Evolutionary conservation across 2,888 invertebrate species (phyloP), one percentile per base, ranked within the genome.

Genomic region (Caenorhabditis virilis): DNA sequence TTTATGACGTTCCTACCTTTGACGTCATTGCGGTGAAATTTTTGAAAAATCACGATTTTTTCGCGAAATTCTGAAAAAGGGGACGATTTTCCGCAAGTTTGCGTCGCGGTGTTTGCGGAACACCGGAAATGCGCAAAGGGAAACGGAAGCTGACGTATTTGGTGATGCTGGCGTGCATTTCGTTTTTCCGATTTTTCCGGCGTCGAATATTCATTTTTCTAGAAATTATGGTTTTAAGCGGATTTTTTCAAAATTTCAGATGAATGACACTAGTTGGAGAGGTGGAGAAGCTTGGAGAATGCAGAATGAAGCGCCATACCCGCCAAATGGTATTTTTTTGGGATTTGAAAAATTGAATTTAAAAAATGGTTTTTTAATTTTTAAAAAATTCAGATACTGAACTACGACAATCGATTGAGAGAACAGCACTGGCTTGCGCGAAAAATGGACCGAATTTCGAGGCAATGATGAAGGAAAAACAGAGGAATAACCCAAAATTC

Each of bases 371-470:
- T 7, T n/a, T 13, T 36, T 9, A 13, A 13, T 36, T 36, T 36
- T 36, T 36, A n/a, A 36, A 36, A 13, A 36, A n/a, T 83, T 35
- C 69, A 85, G 95, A 95, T 88, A 90, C 90, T 83, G 94, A 95
- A 84, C 89, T 95, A 82, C 90, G 91, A 84, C 95, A 93, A 87
- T 95, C 95, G 83, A 97, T 98, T 83, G 97, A 97, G 87, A 95
- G 95, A 87, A 88, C 97, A 80, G 97, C 97, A 15, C 93, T 94
- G 86, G 97, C 97, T 88, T 97, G 98, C 74, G 97, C 97, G 61
- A 81, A 95, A 86, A 97, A 95, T 90, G 97, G 97, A 52, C 94
- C 93, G n/a, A 95, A 95, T 85, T 95, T 95, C 86, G 97, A 97
- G 87, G 90, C 92, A 86, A 95, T 60, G 25, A 52, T 52, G 23